Base-by-base conservation (phyloP, 2,888 invertebrate genomes). In the Phalera bucephala region DNA sequence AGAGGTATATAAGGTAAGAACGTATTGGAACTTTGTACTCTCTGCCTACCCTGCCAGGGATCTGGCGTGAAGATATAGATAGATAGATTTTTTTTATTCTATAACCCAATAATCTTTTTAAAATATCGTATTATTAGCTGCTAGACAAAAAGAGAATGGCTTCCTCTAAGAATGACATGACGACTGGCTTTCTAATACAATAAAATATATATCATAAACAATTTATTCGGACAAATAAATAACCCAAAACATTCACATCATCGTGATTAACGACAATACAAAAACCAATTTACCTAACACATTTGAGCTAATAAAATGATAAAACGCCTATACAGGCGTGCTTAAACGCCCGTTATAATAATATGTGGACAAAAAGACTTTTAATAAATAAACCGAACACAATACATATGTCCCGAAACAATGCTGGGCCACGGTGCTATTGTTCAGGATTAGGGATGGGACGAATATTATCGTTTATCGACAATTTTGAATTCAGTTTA, bases 331-430 rank as follows among this genome's bases (percentile, higher is more conserved):
- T 17, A 28, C 41, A 21, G 33, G 39, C 19, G 36, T 41, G 45
- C 39, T 45, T 31, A 53, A 41, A 22, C 38, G 20, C 29, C 25
- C 40, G 38, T 39, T 43, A 57, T 45, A 48, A 58, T 45, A 55
- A 36, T 37, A 45, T 21, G 31, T 46, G 40, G 33, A 35, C 33
- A 51, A 47, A 39, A 31, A 28, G 25, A 32, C 35, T 31, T 38
- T 49, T 48, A 42, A 53, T 57, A 57, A 57, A 57, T 53, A 62
- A 56, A 51, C 33, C 43, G 40, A 23, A 27, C 36, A 36, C 36
- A 34, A 40, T 62, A 62, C 62, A 52, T 53, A 60, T 60, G 62
- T 60, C 44, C 38, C 43, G 40, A 49, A 54, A 62, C 59, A 62
- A 59, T 52, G 50, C 50, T 42, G 49, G 36, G 47, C 14, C 26